Conservation (phyloP, 2,113 vertebrate genomes). For the Megaceryle maxima region DNA sequence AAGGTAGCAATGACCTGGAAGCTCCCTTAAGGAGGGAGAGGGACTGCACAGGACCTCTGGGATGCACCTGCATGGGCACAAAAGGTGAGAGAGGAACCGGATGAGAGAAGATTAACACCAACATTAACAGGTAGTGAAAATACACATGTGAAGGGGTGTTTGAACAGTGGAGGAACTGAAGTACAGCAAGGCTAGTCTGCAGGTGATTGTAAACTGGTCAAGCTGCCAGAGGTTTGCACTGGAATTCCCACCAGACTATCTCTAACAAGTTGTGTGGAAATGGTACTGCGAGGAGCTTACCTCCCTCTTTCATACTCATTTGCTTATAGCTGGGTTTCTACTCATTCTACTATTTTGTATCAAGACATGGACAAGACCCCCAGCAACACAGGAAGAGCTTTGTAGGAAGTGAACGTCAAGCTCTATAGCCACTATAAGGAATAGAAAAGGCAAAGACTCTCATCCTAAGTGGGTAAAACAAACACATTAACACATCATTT, state of each 20-base stretch:
- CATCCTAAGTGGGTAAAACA: not conserved
- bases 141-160: accelerated
- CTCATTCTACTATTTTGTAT: not conserved
- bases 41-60: not conserved
- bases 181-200: not conserved
- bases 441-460: not conserved
- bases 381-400: not conserved
- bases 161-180: not conserved
- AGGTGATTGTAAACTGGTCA: not conserved
- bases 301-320: not conserved
- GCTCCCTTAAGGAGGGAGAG: not conserved
- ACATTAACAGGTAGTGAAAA: not conserved
- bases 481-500: not conserved
- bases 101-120: not conserved
- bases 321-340: not conserved
- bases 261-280: not conserved
- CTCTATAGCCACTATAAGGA: not conserved
- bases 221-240: not conserved
- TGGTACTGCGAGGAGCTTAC: not conserved
- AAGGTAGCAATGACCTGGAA: not conserved
- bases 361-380: not conserved
- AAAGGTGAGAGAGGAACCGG: not conserved
- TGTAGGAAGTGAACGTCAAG: not conserved
- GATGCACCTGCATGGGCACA: accelerated
- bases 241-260: not conserved